These are phyloP conservation scores for Desmophyllum pertusum DNA, from an alignment of 92 coral and sea anemone species.

Conservation along the genomic window DNA sequence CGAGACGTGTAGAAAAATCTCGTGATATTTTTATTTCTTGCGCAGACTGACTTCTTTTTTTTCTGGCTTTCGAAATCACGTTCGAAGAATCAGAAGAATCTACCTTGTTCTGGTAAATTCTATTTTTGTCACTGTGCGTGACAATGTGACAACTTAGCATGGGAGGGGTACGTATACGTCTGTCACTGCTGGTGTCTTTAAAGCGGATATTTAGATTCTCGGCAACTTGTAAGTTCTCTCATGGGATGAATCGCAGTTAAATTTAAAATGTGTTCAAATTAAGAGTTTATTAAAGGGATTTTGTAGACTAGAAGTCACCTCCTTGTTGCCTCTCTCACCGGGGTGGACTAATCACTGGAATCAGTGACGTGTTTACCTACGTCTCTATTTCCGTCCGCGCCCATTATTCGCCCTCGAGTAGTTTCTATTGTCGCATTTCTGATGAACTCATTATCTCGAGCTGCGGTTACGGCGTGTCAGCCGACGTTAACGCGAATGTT, in stretches of 20 bases:
- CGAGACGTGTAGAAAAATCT: not conserved
- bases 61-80: not conserved
- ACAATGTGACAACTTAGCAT: not conserved
- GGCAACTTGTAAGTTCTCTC: not conserved
- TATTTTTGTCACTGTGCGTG: not conserved
- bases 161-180: not conserved
- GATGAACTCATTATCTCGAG: constrained; percentile 10
- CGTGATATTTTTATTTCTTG: not conserved
- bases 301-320: no score
- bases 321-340: not conserved
- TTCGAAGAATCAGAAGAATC: constrained; percentile 6
- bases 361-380: constrained; percentile 39
- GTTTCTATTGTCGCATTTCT: not conserved
- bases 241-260: not conserved
- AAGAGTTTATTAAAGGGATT: not conserved
- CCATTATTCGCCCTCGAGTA: constrained; percentile 25
- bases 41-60: not conserved
- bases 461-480: not conserved
- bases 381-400: constrained; percentile 40
- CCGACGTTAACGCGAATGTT: constrained; percentile 1
- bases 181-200: not conserved
- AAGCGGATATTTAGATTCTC: not conserved
- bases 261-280: not conserved
- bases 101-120: not conserved
- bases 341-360: not conserved